A percentile compares a stretch with the other conserved stretches of the same genome.
Evolutionary conservation across 2,888 invertebrate genomes (phyloP).

Genomic region (Scaptomyza caliginosa): DNA sequence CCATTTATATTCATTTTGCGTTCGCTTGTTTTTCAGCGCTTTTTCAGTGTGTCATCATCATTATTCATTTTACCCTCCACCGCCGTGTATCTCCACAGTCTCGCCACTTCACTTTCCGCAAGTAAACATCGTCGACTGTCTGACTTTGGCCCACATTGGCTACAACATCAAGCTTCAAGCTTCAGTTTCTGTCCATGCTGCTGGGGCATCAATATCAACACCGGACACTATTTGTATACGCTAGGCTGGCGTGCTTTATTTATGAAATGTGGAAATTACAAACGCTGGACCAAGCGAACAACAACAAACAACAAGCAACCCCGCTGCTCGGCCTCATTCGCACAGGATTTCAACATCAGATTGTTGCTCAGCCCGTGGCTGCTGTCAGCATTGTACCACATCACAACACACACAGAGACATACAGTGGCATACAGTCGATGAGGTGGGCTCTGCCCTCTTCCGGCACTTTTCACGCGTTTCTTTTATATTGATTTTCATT

Average conservation of each 20-base stretch:
- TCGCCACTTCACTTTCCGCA: constrained; percentile 3
- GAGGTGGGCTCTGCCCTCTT: constrained; percentile 14
- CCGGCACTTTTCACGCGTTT: constrained; percentile 59
- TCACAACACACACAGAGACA: constrained; percentile 27
- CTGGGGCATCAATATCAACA: constrained; percentile 68
- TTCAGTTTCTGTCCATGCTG: constrained; percentile 6
- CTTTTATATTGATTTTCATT: constrained; percentile 69
- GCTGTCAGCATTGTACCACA: constrained; percentile 29
- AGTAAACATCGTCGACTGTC: constrained; percentile 19
- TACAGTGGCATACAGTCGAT: constrained; percentile 2
- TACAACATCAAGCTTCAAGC: constrained; percentile 6
- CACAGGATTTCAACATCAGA: constrained; percentile 40
- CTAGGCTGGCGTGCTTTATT: constrained; percentile 64
- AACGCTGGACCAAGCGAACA: constrained; percentile 14
- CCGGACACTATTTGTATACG: constrained; percentile 70
- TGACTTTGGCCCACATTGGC: constrained; percentile 52
- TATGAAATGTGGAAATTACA: constrained; percentile 78
- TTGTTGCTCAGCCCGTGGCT: constrained; percentile 30
- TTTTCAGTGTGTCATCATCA: constrained; percentile 68
- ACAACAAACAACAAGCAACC: background rate
- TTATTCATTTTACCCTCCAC: constrained; percentile 61
- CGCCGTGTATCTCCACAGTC: too few relatives aligned
- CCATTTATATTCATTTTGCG: constrained; percentile 79
- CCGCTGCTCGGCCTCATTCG: constrained; percentile 17
- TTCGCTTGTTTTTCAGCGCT: constrained; percentile 50